Evolutionary conservation across 2,113 vertebrate genomes (phyloP), one percentile per base, ranked within the genome.

Genomic region (Coturnix japonica): DNA sequence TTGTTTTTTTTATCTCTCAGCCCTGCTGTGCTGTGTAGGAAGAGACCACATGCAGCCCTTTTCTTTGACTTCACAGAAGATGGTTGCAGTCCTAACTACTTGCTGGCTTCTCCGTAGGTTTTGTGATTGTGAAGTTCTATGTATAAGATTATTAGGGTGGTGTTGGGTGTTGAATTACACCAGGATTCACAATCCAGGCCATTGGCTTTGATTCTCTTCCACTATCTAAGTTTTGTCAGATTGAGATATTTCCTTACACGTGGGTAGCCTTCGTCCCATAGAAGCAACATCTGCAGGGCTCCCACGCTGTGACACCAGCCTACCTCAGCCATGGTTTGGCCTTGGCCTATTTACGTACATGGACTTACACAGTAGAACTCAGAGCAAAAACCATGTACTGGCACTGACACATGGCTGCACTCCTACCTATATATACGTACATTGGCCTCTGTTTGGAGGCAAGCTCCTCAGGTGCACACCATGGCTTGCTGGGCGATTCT

Each of bases 401-500:
- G 53, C 65, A 44, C 26, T 26, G 77, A 28, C 60, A 26, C 51
- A 25, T 26, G n/a, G 10, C 43, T 21, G 64, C 65, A 3, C 49
- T 37, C 4, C 6, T 35, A 2, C 13, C 54, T 66, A 14, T 37
- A 51, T 92, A 87, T 67, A 33, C 7, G 17, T 44, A 35, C 4
- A 21, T 61, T 14, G 26, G 9, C 6, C 22, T 30, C 4, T 31
- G 2, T 3, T 7, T 54, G 20, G n/a, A 37, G 28, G 11, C 18
- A 4, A 12, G 41, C 46, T n/a, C 22, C 33, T 71, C n/a, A 39
- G 78, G 49, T 47, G 28, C 28, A 3, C 93, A 82, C 37, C 88
- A 99, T 98, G 98, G 94, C 64, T 39, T 95, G 20, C 88, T 95
- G 98, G 94, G 93, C 87, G 75, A 71, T 97, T 87, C 53, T 98